Conservation (phyloP, 1,140 invertebrate species). For the Drosophila novamexicana region DNA sequence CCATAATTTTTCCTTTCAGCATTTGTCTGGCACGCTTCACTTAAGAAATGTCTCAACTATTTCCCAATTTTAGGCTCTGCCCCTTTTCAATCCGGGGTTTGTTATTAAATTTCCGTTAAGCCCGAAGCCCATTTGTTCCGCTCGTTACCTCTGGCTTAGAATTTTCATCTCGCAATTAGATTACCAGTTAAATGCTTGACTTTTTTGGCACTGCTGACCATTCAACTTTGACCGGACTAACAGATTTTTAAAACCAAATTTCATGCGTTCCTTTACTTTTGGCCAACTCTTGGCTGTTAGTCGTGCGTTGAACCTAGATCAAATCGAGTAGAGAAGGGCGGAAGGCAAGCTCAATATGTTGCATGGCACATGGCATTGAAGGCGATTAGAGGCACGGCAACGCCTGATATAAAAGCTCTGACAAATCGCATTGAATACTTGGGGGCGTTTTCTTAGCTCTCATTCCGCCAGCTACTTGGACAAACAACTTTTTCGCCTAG, state of each 20-base stretch:
- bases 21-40: neutral
- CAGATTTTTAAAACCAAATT: conserved; percentile 36
- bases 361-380: conserved; percentile 29
- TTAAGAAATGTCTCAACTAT: neutral
- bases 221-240: conserved; percentile 51
- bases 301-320: conserved; percentile 44
- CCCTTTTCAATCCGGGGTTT: neutral
- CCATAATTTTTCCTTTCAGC: neutral
- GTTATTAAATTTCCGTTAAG: neutral
- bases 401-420: conserved; percentile 8
- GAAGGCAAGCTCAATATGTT: conserved; percentile 61
- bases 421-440: conserved; percentile 20
- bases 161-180: conserved; percentile 67
- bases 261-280: conserved; percentile 16
- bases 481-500: conserved; percentile 28
- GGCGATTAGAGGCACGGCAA: conserved; percentile 25
- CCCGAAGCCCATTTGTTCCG: neutral
- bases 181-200: conserved; percentile 41
- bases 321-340: neutral
- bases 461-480: neutral
- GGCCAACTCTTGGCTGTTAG: conserved; percentile 6
- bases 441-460: conserved; percentile 1
- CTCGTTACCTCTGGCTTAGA: neutral
- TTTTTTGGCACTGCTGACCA: conserved; percentile 28
- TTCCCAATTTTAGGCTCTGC: neutral